Evolutionary conservation across 2,797 vertebrate genomes (phyloP).

Genomic region (Lophius americanus): DNA sequence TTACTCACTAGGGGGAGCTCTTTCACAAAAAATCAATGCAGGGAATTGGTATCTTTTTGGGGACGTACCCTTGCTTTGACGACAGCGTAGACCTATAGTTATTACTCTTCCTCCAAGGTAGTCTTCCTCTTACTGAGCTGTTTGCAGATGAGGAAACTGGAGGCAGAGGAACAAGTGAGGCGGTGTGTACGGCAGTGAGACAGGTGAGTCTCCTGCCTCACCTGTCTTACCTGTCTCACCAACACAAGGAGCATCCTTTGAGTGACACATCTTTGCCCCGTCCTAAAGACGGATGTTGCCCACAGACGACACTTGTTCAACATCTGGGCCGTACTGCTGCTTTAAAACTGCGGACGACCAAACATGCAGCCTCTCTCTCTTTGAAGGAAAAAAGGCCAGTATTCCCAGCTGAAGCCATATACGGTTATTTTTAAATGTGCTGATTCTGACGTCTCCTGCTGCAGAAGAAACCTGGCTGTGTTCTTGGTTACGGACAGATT

Average conservation of each 20-base stretch:
- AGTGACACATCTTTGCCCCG: conserved; percentile 21
- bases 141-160: conserved; percentile 6
- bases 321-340: neutral
- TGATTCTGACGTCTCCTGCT: conserved; percentile 14
- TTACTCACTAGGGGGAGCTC: no score
- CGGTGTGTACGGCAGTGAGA: conserved; percentile 12
- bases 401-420: neutral
- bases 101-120: neutral
- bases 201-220: conserved; percentile 11
- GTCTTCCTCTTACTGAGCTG: neutral
- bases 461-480: neutral
- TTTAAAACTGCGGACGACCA: neutral
- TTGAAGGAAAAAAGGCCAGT: neutral
- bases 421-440: conserved; percentile 47
- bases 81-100: no score
- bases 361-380: neutral
- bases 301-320: neutral
- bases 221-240: conserved; percentile 46
- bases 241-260: conserved; percentile 39
- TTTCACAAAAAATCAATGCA: no score
- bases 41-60: no score
- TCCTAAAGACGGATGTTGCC: conserved; percentile 4
- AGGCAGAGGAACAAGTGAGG: conserved; percentile 13
- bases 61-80: no score
- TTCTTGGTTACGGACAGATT: neutral